Conservation (phyloP, 1,140 invertebrate species). For the Aphelinus atriplicis region DNA sequence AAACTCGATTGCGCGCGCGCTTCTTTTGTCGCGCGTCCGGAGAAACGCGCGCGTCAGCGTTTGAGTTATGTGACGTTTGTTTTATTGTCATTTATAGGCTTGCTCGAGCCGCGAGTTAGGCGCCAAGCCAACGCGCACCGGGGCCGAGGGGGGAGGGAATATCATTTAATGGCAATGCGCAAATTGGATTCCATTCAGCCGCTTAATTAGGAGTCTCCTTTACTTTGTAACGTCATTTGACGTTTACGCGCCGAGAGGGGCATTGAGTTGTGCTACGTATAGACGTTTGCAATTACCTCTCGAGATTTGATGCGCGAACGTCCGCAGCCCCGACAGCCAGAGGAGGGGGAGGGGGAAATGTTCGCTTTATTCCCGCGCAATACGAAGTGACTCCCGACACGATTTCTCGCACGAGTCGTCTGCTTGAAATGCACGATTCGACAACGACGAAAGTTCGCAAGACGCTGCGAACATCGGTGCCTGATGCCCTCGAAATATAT, state of each 20-base stretch:
- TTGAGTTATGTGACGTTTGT: constrained; percentile 37
- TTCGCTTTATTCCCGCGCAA: no score
- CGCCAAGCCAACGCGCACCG: not conserved
- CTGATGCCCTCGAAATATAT: no score
- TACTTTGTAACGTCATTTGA: constrained; percentile 35
- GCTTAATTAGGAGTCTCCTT: constrained; percentile 38
- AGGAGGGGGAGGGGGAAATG: no score
- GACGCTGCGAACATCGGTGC: no score
- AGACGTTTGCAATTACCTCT: not conserved
- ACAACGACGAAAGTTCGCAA: no score
- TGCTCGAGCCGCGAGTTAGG: not conserved
- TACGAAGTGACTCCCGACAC: no score
- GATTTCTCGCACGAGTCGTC: no score
- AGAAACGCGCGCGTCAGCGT: not conserved
- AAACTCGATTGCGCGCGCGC: constrained; percentile 20
- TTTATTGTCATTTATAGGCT: constrained; percentile 37
- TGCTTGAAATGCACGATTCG: no score
- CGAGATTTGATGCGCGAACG: not conserved
- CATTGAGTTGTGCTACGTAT: constrained; percentile 11
- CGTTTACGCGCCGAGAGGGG: constrained; percentile 3
- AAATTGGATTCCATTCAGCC: constrained; percentile 42
- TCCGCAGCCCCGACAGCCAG: no score
- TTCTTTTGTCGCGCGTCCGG: constrained; percentile 30
- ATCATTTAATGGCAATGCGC: constrained; percentile 40
- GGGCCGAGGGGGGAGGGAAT: not conserved